phyloP scores from a whole-genome alignment of 2,113 vertebrate species.

The Hipposideros armiger region DNA sequence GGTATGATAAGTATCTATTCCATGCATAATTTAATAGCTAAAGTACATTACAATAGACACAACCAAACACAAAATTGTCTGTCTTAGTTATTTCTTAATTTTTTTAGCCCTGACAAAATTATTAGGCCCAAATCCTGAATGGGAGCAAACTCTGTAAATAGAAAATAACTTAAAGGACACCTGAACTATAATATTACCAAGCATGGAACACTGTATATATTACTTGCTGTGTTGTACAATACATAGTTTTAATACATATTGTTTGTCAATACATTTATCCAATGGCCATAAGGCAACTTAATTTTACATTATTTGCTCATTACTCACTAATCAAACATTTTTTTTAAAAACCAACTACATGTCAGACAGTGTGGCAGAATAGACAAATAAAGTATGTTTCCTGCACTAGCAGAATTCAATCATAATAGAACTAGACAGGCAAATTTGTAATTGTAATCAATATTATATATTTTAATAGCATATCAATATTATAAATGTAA shows the following conservation, averaged over 20 bases:
- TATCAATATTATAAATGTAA: not conserved
- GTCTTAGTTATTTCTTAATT: not conserved
- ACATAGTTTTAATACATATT: not conserved
- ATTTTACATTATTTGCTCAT: not conserved
- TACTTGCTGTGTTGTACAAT: not conserved
- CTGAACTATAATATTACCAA: not conserved
- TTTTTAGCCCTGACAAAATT: not conserved
- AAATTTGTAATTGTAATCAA: not conserved
- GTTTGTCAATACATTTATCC: not conserved
- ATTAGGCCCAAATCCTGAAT: not conserved
- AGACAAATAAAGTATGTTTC: not conserved
- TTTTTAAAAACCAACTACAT: not conserved
- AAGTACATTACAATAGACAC: not conserved
- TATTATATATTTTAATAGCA: not conserved
- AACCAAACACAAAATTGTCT: not conserved
- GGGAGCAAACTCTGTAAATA: not conserved
- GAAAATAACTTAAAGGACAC: not conserved
- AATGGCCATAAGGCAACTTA: not conserved
- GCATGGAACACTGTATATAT: not conserved
- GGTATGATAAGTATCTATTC: not conserved
- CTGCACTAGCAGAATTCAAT: not conserved
- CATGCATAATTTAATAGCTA: not conserved
- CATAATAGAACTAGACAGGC: not conserved
- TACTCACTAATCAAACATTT: not conserved
- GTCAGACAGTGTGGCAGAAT: not conserved